Conservation (phyloP, 2,113 vertebrate genomes). For the Syngnathoides biaculeatus region DNA sequence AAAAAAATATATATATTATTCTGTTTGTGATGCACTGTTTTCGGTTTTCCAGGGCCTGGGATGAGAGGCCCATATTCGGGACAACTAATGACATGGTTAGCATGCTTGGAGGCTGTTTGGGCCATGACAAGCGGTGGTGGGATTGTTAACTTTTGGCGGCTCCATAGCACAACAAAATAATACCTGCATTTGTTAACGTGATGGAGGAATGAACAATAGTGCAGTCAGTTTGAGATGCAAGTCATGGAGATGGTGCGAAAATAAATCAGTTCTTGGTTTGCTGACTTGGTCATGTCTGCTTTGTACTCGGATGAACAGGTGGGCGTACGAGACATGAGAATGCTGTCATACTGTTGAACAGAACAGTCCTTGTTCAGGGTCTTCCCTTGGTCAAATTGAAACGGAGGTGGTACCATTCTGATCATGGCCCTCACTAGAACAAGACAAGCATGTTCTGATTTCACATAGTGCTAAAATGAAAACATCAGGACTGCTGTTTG, state of each 20-base stretch:
- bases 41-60: not conserved
- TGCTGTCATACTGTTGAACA: not conserved
- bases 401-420: not conserved
- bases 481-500: no score
- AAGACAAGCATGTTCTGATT: no score
- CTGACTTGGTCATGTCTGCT: not conserved
- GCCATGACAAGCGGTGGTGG: not conserved
- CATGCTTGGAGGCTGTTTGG: not conserved
- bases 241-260: not conserved
- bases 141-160: not conserved
- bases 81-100: not conserved
- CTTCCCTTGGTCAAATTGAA: not conserved
- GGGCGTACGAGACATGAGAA: not conserved
- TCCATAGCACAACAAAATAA: not conserved
- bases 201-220: not conserved
- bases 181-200: not conserved
- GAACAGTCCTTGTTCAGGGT: not conserved
- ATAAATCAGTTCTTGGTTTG: not conserved
- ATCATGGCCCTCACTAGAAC: not conserved
- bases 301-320: not conserved
- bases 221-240: not conserved
- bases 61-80: not conserved
- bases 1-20: no score
- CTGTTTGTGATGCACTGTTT: not conserved
- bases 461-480: no score